Conservation (phyloP, 2,888 invertebrate genomes). For the Nomada fabriciana region DNA sequence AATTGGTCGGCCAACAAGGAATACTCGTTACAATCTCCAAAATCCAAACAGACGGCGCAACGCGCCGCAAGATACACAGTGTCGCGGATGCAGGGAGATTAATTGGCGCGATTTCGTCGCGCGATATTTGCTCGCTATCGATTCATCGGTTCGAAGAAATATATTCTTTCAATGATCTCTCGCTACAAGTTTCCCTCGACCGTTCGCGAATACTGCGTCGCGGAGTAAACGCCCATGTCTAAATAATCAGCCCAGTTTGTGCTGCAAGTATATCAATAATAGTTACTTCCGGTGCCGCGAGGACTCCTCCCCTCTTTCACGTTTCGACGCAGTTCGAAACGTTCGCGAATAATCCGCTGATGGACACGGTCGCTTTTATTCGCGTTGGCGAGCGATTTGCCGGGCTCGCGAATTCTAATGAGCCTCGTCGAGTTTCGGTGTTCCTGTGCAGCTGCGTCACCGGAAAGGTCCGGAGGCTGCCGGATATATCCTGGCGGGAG, state of each 20-base stretch:
- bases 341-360: conserved; percentile 17
- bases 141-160: neutral
- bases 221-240: too few relatives aligned
- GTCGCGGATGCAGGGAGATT: conserved; percentile 18
- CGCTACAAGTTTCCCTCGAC: too few relatives aligned
- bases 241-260: too few relatives aligned
- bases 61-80: conserved; percentile 32
- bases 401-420: conserved; percentile 53
- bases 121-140: neutral
- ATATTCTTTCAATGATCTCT: neutral
- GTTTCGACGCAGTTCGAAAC: neutral
- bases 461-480: conserved; percentile 44
- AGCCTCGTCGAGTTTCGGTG: conserved; percentile 45
- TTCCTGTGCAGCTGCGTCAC: conserved; percentile 58
- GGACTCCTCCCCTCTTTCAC: neutral
- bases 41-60: conserved; percentile 44
- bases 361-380: conserved; percentile 27
- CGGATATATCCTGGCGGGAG: conserved; percentile 48
- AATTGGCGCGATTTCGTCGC: neutral
- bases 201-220: too few relatives aligned
- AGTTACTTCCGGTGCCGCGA: neutral
- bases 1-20: conserved; percentile 57
- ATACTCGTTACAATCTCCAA: conserved; percentile 58
- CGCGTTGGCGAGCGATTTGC: conserved; percentile 51
- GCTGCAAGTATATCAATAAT: too few relatives aligned